phyloP scores from a whole-genome alignment of 2,888 invertebrate genomes.

The Neoaliturus tenellus region DNA sequence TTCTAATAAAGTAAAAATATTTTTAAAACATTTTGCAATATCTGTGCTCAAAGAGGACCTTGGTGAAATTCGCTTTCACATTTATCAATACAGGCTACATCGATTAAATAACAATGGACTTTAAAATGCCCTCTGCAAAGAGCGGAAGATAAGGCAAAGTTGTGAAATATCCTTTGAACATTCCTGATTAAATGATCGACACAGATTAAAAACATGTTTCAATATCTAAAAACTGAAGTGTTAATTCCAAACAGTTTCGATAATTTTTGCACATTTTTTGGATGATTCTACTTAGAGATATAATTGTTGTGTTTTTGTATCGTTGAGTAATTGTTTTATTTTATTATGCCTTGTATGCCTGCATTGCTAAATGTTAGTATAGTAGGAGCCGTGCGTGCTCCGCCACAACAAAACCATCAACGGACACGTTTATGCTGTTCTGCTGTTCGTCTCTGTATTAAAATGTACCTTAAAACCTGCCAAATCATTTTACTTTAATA shows the following conservation, averaged over 20 bases:
- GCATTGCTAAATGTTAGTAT: conserved; percentile 55
- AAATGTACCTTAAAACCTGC: no score
- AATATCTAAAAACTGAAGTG: background rate
- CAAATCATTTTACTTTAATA: no score
- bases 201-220: background rate
- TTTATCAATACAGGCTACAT: conserved; percentile 53
- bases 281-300: conserved; percentile 43
- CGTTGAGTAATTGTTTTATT: conserved; percentile 46
- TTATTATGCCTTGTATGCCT: conserved; percentile 50
- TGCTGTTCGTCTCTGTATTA: background rate
- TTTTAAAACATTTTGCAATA: conserved; percentile 34
- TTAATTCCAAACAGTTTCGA: background rate
- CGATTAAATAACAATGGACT: background rate
- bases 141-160: background rate
- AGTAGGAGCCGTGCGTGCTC: conserved; percentile 11
- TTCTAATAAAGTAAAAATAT: conserved; percentile 33
- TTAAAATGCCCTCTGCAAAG: background rate
- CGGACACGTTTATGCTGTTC: background rate
- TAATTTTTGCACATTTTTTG: conserved; percentile 46
- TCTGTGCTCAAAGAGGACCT: conserved; percentile 32
- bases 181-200: background rate
- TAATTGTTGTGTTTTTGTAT: conserved; percentile 44
- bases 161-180: background rate
- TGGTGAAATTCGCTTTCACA: conserved; percentile 19
- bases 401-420: background rate